Conservation (phyloP, 2,113 vertebrate genomes). For the Erythrocercus mccallii region DNA sequence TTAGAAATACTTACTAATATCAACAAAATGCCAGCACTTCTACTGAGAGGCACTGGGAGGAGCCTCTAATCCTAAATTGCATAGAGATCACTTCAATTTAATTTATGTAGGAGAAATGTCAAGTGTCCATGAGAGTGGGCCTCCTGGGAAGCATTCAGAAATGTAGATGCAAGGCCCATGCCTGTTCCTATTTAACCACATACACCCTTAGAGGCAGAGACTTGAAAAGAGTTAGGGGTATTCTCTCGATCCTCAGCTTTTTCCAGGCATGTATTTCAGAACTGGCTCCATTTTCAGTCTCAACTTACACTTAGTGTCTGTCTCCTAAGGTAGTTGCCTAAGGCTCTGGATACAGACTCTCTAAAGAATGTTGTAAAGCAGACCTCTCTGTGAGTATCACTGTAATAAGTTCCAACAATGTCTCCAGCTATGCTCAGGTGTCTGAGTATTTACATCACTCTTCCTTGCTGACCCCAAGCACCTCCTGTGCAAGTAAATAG, state of each 20-base stretch:
- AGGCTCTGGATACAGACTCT: not conserved
- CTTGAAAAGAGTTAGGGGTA: not conserved
- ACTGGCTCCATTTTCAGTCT: not conserved
- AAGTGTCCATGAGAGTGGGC: constrained; percentile 34
- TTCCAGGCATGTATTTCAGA: not conserved
- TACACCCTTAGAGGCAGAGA: not conserved
- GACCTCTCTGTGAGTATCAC: not conserved
- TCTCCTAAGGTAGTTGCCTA: not conserved
- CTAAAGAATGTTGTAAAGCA: not conserved
- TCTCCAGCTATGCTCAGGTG: not conserved
- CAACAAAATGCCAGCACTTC: not conserved
- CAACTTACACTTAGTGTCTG: not conserved
- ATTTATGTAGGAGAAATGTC: constrained; percentile 63
- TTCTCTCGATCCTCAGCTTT: not conserved
- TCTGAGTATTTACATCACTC: not conserved
- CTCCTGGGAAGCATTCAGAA: constrained; percentile 60
- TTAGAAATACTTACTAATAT: not conserved
- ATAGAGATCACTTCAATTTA: constrained; percentile 43
- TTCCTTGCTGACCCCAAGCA: not conserved
- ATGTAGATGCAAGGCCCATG: not conserved
- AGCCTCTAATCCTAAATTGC: constrained; percentile 26
- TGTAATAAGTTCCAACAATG: not conserved
- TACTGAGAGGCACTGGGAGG: not conserved
- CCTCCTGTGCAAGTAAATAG: not conserved
- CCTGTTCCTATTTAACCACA: not conserved